phyloP scores from a whole-genome alignment of 2,113 vertebrate species.

The Microtus ochrogaster region DNA sequence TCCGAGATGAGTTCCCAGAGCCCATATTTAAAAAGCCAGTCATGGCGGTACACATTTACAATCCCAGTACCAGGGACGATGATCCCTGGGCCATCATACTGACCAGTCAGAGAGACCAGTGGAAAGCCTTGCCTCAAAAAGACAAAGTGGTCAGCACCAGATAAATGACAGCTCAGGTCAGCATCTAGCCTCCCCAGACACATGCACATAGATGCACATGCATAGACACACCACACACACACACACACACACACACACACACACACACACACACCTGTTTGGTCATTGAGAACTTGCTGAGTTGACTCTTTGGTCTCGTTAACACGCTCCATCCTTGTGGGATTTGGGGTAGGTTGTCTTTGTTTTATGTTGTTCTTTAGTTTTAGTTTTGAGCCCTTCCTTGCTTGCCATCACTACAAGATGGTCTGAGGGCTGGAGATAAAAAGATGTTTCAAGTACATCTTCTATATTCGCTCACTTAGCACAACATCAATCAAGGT shows the following conservation, averaged over 20 bases:
- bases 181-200: neutral
- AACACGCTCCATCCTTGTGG: neutral
- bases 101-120: neutral
- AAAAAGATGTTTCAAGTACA: neutral
- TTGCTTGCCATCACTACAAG: neutral
- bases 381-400: conserved; percentile 1
- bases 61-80: neutral
- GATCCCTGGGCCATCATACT: neutral
- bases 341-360: neutral
- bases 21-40: neutral
- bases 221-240: too few species aligned
- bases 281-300: neutral
- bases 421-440: neutral
- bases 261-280: neutral
- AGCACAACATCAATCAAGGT: neutral
- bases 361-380: neutral
- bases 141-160: neutral
- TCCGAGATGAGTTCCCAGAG: neutral
- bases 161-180: neutral
- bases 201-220: neutral
- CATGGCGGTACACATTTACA: neutral
- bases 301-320: neutral
- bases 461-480: neutral
- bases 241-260: neutral
- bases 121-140: neutral